Base-by-base conservation (phyloP, 2,797 vertebrate species). In the Danionella dracula region DNA sequence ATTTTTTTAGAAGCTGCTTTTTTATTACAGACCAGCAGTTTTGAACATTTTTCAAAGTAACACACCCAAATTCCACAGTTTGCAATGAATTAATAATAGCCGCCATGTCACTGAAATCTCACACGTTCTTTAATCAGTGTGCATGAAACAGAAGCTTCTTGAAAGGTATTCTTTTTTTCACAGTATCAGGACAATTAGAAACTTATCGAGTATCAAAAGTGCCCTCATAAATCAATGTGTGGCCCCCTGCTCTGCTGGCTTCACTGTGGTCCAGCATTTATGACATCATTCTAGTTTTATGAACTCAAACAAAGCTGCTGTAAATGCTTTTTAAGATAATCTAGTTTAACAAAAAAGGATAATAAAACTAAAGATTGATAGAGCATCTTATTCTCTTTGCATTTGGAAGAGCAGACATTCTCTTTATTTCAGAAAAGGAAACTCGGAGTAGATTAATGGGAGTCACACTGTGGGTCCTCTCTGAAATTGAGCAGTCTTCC, bases 41-140 rank as follows among this genome's bases (percentile, higher is more conserved):
- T 92, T 93, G 90, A 92, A 92, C 89, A 92, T 93, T 93, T 94
- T 96, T 95, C 92, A 93, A 91, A 94, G 90, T 87, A 91, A 88
- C 89, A 90, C 88, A 87, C 89, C 86, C 89, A 93, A 94, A 92
- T 92, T 93, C 89, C 88, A 90, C 91, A 92, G 92, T 95, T 93
- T 94, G 92, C 90, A 82, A 89, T 96, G 91, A 93, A 93, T 93
- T 92, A 94, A 90, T 94, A 89, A 93, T 93, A 88, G n/a, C 85
- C 87, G 86, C 81, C 89, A 88, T 91, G 90, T 91, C 91, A 93
- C 87, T 89, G 90, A 88, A 91, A 90, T 92, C 90, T 91, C 90
- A 86, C 87, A 88, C 89, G 87, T 93, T 92, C 91, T 93, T 90
- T 92, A 91, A 90, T 92, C 91, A 91, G 87, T 82, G 75, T 69